phyloP scores from a whole-genome alignment of 2,113 vertebrate species.

The Crocuta crocuta region DNA sequence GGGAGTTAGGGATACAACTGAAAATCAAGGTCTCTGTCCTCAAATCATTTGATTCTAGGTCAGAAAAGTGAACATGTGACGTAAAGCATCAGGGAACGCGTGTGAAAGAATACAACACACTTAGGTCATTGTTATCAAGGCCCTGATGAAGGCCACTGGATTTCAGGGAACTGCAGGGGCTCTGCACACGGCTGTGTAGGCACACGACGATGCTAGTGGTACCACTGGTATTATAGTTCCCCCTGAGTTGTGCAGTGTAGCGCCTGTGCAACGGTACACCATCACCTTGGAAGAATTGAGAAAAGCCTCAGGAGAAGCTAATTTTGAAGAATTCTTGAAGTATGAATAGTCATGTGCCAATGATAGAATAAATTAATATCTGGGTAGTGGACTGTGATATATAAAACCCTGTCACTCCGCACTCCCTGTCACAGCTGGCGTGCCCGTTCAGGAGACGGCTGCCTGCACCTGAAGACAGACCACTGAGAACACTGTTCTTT shows the following conservation, averaged over 20 bases:
- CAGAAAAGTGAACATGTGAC: not conserved
- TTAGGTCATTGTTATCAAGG: not conserved
- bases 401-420: not conserved
- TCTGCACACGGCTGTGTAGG: accelerated
- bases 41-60: not conserved
- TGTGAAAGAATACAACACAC: not conserved
- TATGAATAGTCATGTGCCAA: not conserved
- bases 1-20: not conserved
- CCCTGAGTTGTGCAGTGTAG: accelerated
- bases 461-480: accelerated
- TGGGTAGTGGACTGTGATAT: not conserved
- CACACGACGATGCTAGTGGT: accelerated
- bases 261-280: accelerated
- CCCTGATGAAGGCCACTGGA: accelerated
- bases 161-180: not conserved
- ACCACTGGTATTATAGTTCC: accelerated
- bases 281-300: not conserved
- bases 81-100: not conserved
- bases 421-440: accelerated
- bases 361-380: not conserved
- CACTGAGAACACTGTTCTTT: accelerated
- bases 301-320: not conserved
- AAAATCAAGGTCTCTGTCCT: not conserved
- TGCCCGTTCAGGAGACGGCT: accelerated
- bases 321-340: not conserved